Conservation (phyloP, 2,113 vertebrate species). For the Eretmochelys imbricata region DNA sequence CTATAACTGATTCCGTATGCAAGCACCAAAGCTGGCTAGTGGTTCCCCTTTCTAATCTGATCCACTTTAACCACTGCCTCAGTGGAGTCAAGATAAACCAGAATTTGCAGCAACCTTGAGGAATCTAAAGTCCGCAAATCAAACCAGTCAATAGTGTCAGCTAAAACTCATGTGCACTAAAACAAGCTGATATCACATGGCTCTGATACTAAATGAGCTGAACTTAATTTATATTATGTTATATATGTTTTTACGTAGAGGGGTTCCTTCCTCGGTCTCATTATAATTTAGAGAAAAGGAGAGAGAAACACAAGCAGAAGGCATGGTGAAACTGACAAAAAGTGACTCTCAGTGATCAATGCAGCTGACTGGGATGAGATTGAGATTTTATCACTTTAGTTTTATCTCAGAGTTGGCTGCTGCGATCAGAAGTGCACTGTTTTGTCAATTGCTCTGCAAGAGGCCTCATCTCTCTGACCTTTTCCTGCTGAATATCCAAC, state of each 20-base stretch:
- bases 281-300: background rate
- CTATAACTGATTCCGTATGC: background rate
- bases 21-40: fast-evolving
- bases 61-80: background rate
- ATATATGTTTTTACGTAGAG: background rate
- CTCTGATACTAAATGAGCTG: background rate
- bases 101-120: background rate
- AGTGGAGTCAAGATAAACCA: background rate
- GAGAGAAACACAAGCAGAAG: background rate
- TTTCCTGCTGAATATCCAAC: constrained; percentile 34
- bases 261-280: background rate
- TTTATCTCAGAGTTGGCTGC: constrained; percentile 18
- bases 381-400: constrained; percentile 2
- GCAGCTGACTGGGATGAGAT: background rate
- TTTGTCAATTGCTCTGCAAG: background rate
- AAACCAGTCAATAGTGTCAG: background rate
- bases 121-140: background rate
- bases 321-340: background rate
- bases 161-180: background rate
- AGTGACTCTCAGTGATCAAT: background rate
- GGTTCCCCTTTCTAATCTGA: background rate
- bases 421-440: background rate
- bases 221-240: background rate
- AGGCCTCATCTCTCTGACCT: constrained; percentile 31
- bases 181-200: background rate